Percentiles rank a stretch among this genome's conserved stretches.
phyloP scores from a whole-genome alignment of 2,888 invertebrate species.

The Heterodera filipjevi region DNA sequence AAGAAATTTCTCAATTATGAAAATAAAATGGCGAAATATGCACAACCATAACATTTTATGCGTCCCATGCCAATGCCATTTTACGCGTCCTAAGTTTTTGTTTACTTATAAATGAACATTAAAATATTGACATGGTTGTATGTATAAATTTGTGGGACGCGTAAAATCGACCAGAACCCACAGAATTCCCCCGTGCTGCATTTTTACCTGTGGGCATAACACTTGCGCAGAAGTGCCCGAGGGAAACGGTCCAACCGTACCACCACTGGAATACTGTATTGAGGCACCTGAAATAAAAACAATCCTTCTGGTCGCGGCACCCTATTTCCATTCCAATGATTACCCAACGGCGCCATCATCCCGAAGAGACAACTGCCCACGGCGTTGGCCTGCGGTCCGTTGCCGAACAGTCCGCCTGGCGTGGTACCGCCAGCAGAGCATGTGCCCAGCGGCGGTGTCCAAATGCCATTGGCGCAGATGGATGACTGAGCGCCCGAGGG shows the following conservation, averaged over 20 bases:
- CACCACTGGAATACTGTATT: constrained; percentile 30
- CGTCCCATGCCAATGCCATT: too few species aligned
- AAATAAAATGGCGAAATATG: too few species aligned
- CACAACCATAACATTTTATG: too few species aligned
- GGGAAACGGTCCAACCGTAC: constrained; percentile 34
- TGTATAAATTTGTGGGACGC: too few species aligned
- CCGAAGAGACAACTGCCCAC: constrained; percentile 14
- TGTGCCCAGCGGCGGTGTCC: constrained; percentile 37
- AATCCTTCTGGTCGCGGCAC: background rate
- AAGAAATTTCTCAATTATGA: too few species aligned
- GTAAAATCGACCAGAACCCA: too few species aligned
- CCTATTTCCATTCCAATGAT: background rate
- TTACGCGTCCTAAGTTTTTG: too few species aligned
- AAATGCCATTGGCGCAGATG: constrained; percentile 35
- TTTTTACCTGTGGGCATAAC: constrained; percentile 24
- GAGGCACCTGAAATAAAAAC: background rate
- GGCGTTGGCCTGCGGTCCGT: background rate
- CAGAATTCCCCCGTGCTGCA: too few species aligned
- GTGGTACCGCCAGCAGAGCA: background rate
- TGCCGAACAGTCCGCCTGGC: background rate
- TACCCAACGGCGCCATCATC: constrained; percentile 14
- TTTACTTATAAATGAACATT: too few species aligned
- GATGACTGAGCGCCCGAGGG: constrained; percentile 34
- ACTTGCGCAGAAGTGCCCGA: constrained; percentile 40
- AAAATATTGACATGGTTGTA: too few species aligned